Evolutionary conservation across 2,113 vertebrate genomes (phyloP).

Genomic region (Mesitornis unicolor): DNA sequence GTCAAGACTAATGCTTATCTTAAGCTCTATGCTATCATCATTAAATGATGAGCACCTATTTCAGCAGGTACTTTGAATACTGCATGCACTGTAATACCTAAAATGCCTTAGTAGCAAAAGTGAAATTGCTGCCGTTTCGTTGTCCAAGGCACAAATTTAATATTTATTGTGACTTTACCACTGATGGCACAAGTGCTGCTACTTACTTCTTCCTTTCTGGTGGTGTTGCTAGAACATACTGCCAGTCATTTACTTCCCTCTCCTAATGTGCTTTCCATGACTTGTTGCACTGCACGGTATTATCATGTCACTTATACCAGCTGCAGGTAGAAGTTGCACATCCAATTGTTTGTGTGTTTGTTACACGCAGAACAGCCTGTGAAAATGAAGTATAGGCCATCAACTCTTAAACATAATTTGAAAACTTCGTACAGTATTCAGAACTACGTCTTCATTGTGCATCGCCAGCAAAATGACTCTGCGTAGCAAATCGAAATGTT

Average conservation of each 20-base stretch:
- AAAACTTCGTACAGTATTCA: background rate
- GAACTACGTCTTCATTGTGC: background rate
- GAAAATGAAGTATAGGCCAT: background rate
- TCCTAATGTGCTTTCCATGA: accelerated
- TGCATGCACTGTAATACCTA: background rate
- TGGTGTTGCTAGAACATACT: background rate
- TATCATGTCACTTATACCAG: background rate
- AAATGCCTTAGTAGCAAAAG: background rate
- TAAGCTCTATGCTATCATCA: background rate
- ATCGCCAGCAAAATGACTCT: background rate
- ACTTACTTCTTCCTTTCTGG: background rate
- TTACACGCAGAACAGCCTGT: background rate
- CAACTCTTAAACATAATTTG: background rate
- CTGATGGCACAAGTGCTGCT: too few species aligned
- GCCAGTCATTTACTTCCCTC: background rate
- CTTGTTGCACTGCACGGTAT: background rate
- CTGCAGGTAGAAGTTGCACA: background rate
- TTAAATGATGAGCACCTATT: too few species aligned
- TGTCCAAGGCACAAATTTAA: background rate
- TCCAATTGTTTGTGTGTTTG: background rate
- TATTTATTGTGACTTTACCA: background rate
- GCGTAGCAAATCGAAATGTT: background rate
- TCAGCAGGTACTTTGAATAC: background rate
- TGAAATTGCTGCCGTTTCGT: background rate
- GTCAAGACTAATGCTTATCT: background rate